Conservation (phyloP, 2,797 vertebrate species). For the Halcyon badia region DNA sequence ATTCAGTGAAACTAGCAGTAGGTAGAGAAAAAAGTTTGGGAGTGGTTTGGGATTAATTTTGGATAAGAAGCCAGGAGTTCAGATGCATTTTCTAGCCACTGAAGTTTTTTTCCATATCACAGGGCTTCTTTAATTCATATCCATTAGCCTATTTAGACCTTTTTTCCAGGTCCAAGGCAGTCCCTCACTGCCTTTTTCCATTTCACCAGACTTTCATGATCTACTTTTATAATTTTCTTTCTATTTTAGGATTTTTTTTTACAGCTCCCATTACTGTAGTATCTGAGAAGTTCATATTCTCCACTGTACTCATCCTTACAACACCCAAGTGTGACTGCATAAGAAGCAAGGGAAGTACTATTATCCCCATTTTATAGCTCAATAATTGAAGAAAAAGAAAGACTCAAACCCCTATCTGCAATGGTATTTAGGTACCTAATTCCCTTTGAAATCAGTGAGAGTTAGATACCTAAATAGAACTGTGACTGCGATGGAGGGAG, state of each 20-base stretch:
- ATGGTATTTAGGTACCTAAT: background rate
- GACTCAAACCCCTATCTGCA: background rate
- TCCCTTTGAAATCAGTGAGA: slow-evolving; percentile 11
- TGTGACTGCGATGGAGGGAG: background rate
- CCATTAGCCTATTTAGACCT: background rate
- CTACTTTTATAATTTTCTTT: background rate
- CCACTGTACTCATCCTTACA: background rate
- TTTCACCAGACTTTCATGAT: background rate
- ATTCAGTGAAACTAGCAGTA: background rate
- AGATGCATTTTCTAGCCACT: background rate
- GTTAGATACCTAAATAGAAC: background rate
- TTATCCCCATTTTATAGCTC: slow-evolving; percentile 23
- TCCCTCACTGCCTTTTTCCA: background rate
- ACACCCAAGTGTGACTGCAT: background rate
- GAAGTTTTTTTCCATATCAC: background rate
- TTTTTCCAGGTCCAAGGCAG: background rate
- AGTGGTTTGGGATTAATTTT: background rate
- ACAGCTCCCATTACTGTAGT: background rate
- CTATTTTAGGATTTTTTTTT: background rate
- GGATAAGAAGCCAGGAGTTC: background rate
- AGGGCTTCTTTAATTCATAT: background rate
- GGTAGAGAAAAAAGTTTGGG: background rate
- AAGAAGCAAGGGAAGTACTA: background rate
- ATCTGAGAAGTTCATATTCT: background rate
- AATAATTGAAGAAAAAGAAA: background rate